A percentile compares a stretch with the other conserved stretches of the same genome.
phyloP scores from a whole-genome alignment of 2,888 invertebrate genomes.

The Cerastoderma edule region DNA sequence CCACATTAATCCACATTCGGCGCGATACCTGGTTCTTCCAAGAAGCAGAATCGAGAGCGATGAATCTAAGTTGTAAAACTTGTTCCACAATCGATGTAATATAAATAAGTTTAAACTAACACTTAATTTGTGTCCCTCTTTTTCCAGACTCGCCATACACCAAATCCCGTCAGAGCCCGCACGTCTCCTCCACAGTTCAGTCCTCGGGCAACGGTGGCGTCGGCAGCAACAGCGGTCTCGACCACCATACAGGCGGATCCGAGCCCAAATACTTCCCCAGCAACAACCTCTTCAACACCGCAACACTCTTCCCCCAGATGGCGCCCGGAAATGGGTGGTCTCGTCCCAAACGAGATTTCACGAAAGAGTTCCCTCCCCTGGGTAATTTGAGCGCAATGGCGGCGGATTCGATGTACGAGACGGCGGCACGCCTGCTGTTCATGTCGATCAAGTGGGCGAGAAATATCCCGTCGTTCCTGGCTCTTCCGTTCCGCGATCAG shows the following conservation, averaged over 20 bases:
- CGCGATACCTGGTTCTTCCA: too few species aligned
- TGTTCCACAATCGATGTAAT: too few species aligned
- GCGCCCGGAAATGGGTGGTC: not conserved
- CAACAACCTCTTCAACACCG: constrained; percentile 45
- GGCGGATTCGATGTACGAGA: constrained; percentile 78
- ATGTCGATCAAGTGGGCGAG: constrained; percentile 92
- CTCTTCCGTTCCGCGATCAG: constrained; percentile 90
- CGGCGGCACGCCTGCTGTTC: constrained; percentile 89
- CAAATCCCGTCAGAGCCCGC: constrained; percentile 36
- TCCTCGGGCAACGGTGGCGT: constrained; percentile 28
- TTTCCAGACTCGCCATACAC: constrained; percentile 40
- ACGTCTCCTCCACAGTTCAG: constrained; percentile 39
- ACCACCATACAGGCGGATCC: constrained; percentile 16
- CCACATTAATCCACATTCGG: too few species aligned
- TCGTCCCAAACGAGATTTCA: not conserved
- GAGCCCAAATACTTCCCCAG: constrained; percentile 44
- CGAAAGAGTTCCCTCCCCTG: not conserved
- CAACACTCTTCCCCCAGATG: constrained; percentile 34
- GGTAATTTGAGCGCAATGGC: constrained; percentile 18
- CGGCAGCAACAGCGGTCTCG: too few species aligned
- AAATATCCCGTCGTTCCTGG: constrained; percentile 90
- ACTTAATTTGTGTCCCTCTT: too few species aligned
- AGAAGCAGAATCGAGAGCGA: too few species aligned
- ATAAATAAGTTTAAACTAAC: too few species aligned
- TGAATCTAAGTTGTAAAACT: too few species aligned